phyloP scores from a whole-genome alignment of 2,797 vertebrate species.

The Falco naumanni region DNA sequence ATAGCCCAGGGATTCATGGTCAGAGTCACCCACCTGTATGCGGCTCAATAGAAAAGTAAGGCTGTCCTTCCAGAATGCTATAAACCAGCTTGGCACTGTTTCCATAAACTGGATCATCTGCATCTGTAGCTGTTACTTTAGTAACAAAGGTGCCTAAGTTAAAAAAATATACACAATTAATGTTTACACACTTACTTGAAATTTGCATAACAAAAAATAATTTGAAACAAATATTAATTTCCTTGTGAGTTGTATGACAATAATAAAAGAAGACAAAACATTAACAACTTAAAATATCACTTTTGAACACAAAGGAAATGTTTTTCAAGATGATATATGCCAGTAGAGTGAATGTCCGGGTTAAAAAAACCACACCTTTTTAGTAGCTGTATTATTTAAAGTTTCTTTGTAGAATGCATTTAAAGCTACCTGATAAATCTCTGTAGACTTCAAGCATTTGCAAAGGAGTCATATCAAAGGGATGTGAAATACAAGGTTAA shows the following conservation, averaged over 20 bases:
- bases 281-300: background rate
- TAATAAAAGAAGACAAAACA: background rate
- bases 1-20: background rate
- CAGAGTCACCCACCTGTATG: constrained; percentile 86
- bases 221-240: background rate
- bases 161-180: constrained; percentile 50
- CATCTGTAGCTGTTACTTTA: constrained; percentile 94
- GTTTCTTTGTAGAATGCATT: constrained; percentile 62
- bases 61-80: constrained; percentile 97
- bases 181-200: background rate
- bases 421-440: constrained; percentile 53
- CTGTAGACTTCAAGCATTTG: constrained; percentile 40
- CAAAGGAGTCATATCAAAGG: constrained; percentile 68
- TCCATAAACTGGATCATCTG: constrained; percentile 96
- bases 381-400: constrained; percentile 57
- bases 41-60: constrained; percentile 97
- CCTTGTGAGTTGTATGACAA: background rate
- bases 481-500: constrained; percentile 64
- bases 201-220: background rate
- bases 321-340: background rate
- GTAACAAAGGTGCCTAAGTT: constrained; percentile 92
- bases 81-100: constrained; percentile 97
- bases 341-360: background rate
- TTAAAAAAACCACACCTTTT: constrained; percentile 14
- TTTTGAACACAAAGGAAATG: background rate